Base-by-base conservation (phyloP, 2,113 vertebrate species). In the Dermatemys mawii region DNA sequence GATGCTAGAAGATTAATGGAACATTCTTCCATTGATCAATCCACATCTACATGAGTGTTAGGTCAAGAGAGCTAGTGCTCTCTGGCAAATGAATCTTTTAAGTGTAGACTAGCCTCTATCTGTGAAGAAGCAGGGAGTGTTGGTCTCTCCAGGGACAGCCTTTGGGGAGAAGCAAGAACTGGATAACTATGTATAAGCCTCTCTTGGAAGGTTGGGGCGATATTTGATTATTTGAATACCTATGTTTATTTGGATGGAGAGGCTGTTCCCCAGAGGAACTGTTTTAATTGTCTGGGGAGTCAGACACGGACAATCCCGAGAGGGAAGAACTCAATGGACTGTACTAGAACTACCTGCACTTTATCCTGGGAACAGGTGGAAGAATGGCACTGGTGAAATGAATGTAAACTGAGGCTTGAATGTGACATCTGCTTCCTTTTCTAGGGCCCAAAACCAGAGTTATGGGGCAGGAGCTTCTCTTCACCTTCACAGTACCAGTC, bases 291-390 rank as follows among this genome's bases (percentile, higher is more conserved):
- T 4, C 55, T 83, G 88, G 38, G 73, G 48, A 93, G 19, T 76
- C 38, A 32, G 57, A 63, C 80, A 29, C 0, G 0, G 46, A 84
- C n/a, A 11, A 35, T 83, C 67, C 11, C 46, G 80, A 7, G 55
- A 80, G 49, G 76, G 1, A 27, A 2, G 14, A 0, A 35, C 49
- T 44, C 88, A 92, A n/a, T 0, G 10, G 92, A 75, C 41, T 44
- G 6, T 14, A 75, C 24, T 46, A 85, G 57, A 63, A 21, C 21
- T 89, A 10, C 41, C 41, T 75, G 35, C 55, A 76, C 78, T 88
- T 84, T 53, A 22, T 78, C 55, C 67, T 27, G 50, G 75, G 88
- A 93, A 67, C 10, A 84, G 19, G 22, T 86, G 50, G 88, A 89
- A 38, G 38, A 83, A 93, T 16, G n/a, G 49, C 17, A 91, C 49